Evolutionary conservation across 2,797 vertebrate genomes (phyloP), one percentile per base, ranked within the genome.

Genomic region (Anomalospiza imberbis): DNA sequence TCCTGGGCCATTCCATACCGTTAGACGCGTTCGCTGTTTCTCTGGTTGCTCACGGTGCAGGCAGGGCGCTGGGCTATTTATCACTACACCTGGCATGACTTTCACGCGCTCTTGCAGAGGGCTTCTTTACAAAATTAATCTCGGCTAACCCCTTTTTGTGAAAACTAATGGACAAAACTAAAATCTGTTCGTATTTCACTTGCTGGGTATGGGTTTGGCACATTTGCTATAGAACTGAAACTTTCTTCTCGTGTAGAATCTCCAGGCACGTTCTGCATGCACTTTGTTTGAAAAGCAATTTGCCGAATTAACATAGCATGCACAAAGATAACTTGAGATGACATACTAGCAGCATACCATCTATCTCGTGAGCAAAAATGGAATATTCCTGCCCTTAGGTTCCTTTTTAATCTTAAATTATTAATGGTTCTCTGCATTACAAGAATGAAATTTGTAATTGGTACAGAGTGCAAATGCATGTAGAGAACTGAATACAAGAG

Each of bases 271-370:
- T 85, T 61, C 60, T 61, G 75, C 86, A 67, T 45, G 68, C 13
- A 17, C 78, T 94, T 82, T 85, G 44, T 82, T 88, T 87, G 60
- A 88, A 94, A 87, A 91, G 88, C 83, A 93, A 81, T 94, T 94
- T 91, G 25, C 76, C 36, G 88, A 93, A 91, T 91, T 95, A 97
- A 91, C 8, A 54, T 92, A 93, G 91, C 94, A 15, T 88, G 89
- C 70, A 71, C 55, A 31, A 77, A 92, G 94, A 84, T 94, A 93
- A 94, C 71, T 58, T 22, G 55, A 66, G 70, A 34, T 95, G 92
- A 91, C 31, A 36, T 88, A 50, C 63, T 48, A 76, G 76, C 62
- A 48, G 57, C 77, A 18, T 67, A 84, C 72, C 79, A 17, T 84
- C 85, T 62, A 76, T 79, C 7, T 12, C 60, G 31, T 93, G 89